These are phyloP conservation scores for Sinosuthora webbiana DNA, from an alignment of 2,113 vertebrate genomes.

Conservation along the genomic window DNA sequence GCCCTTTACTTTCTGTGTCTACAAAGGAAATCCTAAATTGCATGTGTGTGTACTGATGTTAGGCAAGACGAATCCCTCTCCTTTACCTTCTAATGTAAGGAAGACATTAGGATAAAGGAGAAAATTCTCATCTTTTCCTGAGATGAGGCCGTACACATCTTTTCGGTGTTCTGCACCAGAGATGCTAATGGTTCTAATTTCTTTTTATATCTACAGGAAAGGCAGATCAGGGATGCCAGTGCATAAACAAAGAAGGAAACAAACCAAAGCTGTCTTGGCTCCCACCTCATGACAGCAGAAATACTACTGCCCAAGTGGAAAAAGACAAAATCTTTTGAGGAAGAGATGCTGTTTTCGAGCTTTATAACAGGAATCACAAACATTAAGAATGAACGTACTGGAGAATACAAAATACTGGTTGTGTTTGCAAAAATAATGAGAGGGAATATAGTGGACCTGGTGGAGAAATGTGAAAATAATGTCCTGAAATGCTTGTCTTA, in stretches of 20 bases:
- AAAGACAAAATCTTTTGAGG: constrained; percentile 27
- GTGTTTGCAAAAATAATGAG: not conserved
- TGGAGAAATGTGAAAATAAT: not conserved
- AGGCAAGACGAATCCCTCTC: not conserved
- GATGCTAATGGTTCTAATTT: not conserved
- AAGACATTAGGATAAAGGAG: not conserved
- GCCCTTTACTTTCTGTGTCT: not conserved
- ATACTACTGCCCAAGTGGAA: not conserved
- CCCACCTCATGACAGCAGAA: not conserved
- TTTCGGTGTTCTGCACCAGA: not conserved
- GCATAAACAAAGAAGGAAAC: not conserved
- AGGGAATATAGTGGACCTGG: not conserved
- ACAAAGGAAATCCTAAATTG: not conserved
- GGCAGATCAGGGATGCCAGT: not conserved
- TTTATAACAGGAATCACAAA: not conserved
- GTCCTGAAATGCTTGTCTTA: not conserved
- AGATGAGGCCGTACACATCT: not conserved
- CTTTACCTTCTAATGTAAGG: not conserved
- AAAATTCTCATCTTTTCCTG: not conserved
- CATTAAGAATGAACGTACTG: constrained; percentile 21
- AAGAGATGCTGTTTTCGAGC: constrained; percentile 3
- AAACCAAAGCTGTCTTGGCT: not conserved
- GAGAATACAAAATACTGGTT: not conserved
- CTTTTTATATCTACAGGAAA: not conserved
- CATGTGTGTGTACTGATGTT: not conserved